Base-by-base conservation (phyloP, 2,797 vertebrate species). In the Acipenser ruthenus region DNA sequence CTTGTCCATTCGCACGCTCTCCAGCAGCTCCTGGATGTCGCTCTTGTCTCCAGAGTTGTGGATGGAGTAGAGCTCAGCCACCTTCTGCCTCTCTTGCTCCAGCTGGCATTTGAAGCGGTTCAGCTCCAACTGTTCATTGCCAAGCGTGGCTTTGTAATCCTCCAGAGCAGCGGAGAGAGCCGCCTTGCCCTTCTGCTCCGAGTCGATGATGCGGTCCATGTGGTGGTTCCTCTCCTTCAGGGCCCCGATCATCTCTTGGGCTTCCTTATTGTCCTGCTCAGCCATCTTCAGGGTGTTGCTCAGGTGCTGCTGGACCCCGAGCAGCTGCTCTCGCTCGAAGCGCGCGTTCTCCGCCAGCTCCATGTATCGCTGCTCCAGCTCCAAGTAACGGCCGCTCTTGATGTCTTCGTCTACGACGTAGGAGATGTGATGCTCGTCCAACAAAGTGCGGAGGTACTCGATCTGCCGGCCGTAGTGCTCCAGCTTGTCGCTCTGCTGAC, bases 251-350 rank as follows among this genome's bases (percentile, higher is more conserved):
- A 99, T 87, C 72, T 93, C 93, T 37, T 99, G 95, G 7, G 95
- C 95, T 69, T 98, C 96, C 1, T 95, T 95, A 60, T 98, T 96
- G 82, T 99, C 96, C 75, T 97, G 95, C 49, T 98, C 96, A 0
- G 96, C 95, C 95, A 98, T 96, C 82, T 99, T 97, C 71, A 99
- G 75, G 0, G 96, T 96, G 79, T 97, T 97, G 77, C 95, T 98
- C 23, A 99, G 70, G 67, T 98, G 95, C 70, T 99, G 96, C 72
- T 99, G 96, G 61, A 98, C 96, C 0, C 95, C 96, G 1, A 99
- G 81, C 6, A 99, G 90, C 79, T 99, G 96, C 75, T 99, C 96
- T 1, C 95, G 84, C 68, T 99, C 96, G 49, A 98, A 98, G 52
- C 93, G 94, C 6, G 92, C 91, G 0, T 94, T 99, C 71, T 99